Evolutionary conservation across 2,797 vertebrate genomes (phyloP), one percentile per base, ranked within the genome.

Genomic region (Acanthurus leucopareius): DNA sequence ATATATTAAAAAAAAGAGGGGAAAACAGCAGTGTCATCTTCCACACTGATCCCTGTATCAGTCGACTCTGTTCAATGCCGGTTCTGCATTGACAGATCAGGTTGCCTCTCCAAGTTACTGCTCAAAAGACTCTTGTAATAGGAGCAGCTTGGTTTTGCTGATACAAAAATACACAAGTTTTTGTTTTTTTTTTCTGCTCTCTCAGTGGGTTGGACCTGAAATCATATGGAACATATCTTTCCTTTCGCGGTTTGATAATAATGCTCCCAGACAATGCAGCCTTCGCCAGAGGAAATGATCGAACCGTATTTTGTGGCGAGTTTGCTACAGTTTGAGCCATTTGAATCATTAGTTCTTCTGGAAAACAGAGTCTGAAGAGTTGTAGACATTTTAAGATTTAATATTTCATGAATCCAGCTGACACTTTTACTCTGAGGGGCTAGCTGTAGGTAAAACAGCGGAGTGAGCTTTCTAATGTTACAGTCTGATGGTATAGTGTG

Each of bases 11-110:
- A 58, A 38, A 20, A 22, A 7, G 0, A 13, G 17, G 28, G 32
- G 6, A 59, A 69, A 79, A 58, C 35, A 58, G 66, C 51, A 35
- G 74, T 71, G 82, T 90, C 90, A 86, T 89, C 84, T 51, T n/a
- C 72, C 87, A 9, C 65, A 58, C 68, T 73, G 77, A 89, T 79
- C 82, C 58, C 17, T 16, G 58, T 72, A 68, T 90, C 75, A 49
- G 48, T 68, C 16, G 11, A 17, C 19, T 47, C 13, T 69, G 51
- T 53, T 84, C 72, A 67, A 0, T 32, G 70, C 70, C 73, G 20
- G n/a, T 22, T 79, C 71, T 73, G 68, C 64, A 22, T 6, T 35
- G 42, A 32, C 48, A 13, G 80, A 72, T 87, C 69, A 54, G 32
- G 40, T 85, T 88, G 76, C 68, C 52, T 82, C 73, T 77, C 69